Base-by-base conservation (phyloP, 2,888 invertebrate species). In the Drosophila barbarae region DNA sequence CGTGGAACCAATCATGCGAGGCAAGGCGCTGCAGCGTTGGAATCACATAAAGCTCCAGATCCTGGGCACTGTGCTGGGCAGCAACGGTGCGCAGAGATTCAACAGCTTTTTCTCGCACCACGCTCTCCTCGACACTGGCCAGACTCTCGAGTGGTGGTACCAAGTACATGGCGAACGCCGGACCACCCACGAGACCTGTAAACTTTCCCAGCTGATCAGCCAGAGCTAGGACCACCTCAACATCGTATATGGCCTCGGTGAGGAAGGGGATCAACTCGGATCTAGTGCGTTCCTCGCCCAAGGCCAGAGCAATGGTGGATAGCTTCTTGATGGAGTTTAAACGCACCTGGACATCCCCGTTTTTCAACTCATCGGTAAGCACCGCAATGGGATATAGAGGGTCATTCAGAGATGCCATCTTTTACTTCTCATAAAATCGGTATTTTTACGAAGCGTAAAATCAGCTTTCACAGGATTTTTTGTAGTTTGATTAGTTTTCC, bases 341-440 rank as follows among this genome's bases (percentile, higher is more conserved):
- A 69, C 99, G 94, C 71, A 98, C 93, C 91, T 93, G 99, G 28
- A 99, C 98, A 92, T 99, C 99, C 90, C 99, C 99, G 90, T 99
- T 99, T 91, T 99, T 95, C 77, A 99, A 91, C 91, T 99, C 99
- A 91, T 99, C 99, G 89, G 99, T 99, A 87, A 99, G 93, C 85
- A 99, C 98, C 74, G 99, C 99, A 90, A 99, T 99, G 65, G 99
- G 99, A 92, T 99, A 99, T 73, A 99, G 93, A 89, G 98, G 98
- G 91, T 95, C 99, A 92, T 98, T 98, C 89, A 94, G 92, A 87
- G 94, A 93, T 85, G 90, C 89, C 90, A 90, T 90, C 84, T 86
- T 89, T 77, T 2, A 18, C 15, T 35, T 38, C 7, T 10, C 1
- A 36, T 8, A 36, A 7, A 72, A 78, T n/a, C n/a, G n/a, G n/a